Base-by-base conservation (phyloP, 2,113 vertebrate species). In the Nothoprocta perdicaria region DNA sequence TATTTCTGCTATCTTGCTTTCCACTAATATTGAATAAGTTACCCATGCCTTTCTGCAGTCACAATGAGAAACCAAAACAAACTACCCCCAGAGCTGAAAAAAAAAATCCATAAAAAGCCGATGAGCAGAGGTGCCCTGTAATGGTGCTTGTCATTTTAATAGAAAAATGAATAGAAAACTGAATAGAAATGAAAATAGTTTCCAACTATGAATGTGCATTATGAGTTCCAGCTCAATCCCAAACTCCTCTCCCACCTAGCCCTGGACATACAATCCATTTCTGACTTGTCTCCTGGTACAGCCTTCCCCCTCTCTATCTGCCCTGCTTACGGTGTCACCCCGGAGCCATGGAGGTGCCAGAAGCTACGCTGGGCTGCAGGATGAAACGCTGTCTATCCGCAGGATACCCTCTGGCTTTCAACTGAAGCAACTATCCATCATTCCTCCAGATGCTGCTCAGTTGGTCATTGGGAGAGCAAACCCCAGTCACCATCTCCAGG, bases 141-240 rank as follows among this genome's bases (percentile, higher is more conserved):
- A 87, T 63, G 53, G 35, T 65, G 43, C 29, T 74, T 69, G 19
- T 65, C 85, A 92, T 89, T 91, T 69, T 38, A 89, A 82, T 3
- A 82, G 55, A 91, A 95, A 82, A 84, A 0, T 48, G 22, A 67
- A 63, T 7, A 27, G 21, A 0, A 18, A 38, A 73, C 57, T 65
- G 43, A 87, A 17, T 3, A 0, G 2, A 48, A 48, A 77, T 52
- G 75, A 65, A 78, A n/a, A 43, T 2, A 72, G 69, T 79, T 52
- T 58, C 76, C 26, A 76, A 35, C 22, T 79, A 66, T 40, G n/a
- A 92, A 84, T 79, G 31, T n/a, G 90, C 90, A 94, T 57, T 72
- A 55, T 23, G 55, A 66, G n/a, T 62, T 27, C 45, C 48, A 80
- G 40, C 43, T 79, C n/a, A 66, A 24, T 18, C 76, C 38, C 48